These are phyloP conservation scores for Drosophila fungiperda DNA, from an alignment of 2,888 invertebrate genomes.

Conservation along the genomic window DNA sequence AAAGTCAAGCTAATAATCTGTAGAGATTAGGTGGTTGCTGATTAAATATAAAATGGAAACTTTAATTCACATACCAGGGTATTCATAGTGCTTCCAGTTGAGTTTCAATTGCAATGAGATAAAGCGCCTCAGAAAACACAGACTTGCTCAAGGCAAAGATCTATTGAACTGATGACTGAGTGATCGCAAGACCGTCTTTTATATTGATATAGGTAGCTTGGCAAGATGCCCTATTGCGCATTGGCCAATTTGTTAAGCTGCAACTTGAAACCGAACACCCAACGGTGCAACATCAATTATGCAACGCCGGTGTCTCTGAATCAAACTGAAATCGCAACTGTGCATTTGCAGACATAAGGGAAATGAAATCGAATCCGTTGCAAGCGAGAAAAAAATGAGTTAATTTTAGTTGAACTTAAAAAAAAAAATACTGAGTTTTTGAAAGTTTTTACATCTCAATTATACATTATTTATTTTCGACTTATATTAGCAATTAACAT, in stretches of 20 bases:
- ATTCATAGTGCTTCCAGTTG: constrained; percentile 51
- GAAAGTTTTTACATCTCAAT: constrained; percentile 4
- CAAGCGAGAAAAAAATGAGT: neutral
- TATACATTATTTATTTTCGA: constrained; percentile 44
- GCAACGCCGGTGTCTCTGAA: constrained; percentile 44
- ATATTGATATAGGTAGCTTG: constrained; percentile 36
- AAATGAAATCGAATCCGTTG: constrained; percentile 68
- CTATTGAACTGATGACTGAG: constrained; percentile 60
- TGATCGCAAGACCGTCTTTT: constrained; percentile 47
- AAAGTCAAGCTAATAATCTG: constrained; percentile 61
- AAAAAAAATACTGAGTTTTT: no score
- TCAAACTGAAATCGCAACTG: constrained; percentile 30
- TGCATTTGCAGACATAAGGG: constrained; percentile 42
- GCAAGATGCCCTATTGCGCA: constrained; percentile 62
- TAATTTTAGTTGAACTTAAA: neutral
- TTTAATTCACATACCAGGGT: constrained; percentile 42
- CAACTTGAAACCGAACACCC: constrained; percentile 58
- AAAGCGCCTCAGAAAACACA: constrained; percentile 1
- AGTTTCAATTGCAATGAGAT: constrained; percentile 2
- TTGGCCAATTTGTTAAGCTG: constrained; percentile 63
- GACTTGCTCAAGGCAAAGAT: constrained; percentile 27
- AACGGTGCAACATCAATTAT: constrained; percentile 44
- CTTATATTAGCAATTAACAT: constrained; percentile 52
- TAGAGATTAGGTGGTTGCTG: neutral
- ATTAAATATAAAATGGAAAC: neutral